Conservation (phyloP, 2,797 vertebrate genomes). For the Alfaro cultratus region DNA sequence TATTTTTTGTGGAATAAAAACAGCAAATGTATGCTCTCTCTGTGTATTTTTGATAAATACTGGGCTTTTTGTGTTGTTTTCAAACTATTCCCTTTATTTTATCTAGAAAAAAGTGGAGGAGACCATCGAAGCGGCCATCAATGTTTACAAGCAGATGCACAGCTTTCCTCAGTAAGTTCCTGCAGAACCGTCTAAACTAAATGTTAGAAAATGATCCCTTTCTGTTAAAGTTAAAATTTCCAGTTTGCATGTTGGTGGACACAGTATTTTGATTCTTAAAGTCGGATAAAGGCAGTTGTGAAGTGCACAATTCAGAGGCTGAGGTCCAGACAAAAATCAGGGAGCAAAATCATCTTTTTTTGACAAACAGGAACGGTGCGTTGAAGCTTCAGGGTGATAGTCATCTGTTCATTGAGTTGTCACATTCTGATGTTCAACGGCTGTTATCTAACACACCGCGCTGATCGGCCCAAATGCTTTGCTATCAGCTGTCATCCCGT, state of each 20-base stretch:
- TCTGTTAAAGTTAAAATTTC: background rate
- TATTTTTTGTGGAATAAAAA: background rate
- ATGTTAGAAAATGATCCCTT: background rate
- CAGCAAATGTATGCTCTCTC: background rate
- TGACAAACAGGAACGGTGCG: conserved; percentile 1
- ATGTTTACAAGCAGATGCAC: conserved; percentile 86
- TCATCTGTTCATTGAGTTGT: background rate
- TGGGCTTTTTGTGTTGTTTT: background rate
- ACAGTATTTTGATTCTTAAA: background rate
- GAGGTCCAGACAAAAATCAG: too few relatives aligned
- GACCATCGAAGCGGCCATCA: conserved; percentile 88
- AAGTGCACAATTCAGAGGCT: too few relatives aligned
- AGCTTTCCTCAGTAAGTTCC: conserved; percentile 80
- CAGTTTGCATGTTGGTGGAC: background rate
- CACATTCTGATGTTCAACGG: conserved; percentile 14
- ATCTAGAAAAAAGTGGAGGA: conserved; percentile 90
- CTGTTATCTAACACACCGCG: conserved; percentile 28
- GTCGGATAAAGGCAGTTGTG: background rate
- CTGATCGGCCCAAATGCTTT: conserved; percentile 51
- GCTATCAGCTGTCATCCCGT: conserved; percentile 49
- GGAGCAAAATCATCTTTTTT: too few relatives aligned
- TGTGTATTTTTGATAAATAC: background rate
- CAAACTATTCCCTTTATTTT: conserved; percentile 19
- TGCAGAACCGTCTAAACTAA: background rate
- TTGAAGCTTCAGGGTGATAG: background rate